Evolutionary conservation across 2,888 invertebrate genomes (phyloP), one percentile per base, ranked within the genome.

Genomic region (Muschampia plurimacula): DNA sequence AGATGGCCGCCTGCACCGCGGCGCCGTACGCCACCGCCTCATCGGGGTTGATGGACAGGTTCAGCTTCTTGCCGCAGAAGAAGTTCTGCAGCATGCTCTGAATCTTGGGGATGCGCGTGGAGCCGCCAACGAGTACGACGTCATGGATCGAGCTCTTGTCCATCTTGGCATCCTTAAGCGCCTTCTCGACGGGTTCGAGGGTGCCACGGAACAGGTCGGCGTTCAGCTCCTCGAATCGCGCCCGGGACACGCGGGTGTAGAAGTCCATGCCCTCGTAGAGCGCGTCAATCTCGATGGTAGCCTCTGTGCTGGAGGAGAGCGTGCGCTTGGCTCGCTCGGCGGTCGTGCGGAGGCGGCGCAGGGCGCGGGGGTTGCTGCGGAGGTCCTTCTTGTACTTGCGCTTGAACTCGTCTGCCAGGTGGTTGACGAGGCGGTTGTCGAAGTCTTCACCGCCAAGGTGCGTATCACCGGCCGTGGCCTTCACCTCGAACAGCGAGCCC

Each of bases 381-480:
- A 97, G 81, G 81, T 97, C 97, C 85, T 97, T 97, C 77, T 94
- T 96, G 89, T 94, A 96, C 83, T 97, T 97, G 13, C 96, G 91
- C 83, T 96, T 95, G 86, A 97, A 97, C 86, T 97, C 97, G 10
- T 96, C 96, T 36, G 95, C 95, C 63, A 96, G 95, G 82, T 96
- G 95, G 77, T 94, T 95, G 5, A 97, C 96, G 76, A 97, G 89
- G 69, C 96, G 88, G 84, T 96, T 96, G 85, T 96, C 85, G 75
- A 95, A 84, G 44, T 44, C 44, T 12, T 44, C 44, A 12, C 44
- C 44, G 10, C 44, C 44, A 9, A 44, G 44, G 44, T 97, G 98
- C 6, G 98, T 98, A 84, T 98, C 98, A 46, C 97, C 97, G 46
- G 97, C 97, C 2, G 97, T 98, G 0, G 98, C 95, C 85, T 96